Conservation (phyloP, 2,888 invertebrate genomes). For the Blomia tropicalis region DNA sequence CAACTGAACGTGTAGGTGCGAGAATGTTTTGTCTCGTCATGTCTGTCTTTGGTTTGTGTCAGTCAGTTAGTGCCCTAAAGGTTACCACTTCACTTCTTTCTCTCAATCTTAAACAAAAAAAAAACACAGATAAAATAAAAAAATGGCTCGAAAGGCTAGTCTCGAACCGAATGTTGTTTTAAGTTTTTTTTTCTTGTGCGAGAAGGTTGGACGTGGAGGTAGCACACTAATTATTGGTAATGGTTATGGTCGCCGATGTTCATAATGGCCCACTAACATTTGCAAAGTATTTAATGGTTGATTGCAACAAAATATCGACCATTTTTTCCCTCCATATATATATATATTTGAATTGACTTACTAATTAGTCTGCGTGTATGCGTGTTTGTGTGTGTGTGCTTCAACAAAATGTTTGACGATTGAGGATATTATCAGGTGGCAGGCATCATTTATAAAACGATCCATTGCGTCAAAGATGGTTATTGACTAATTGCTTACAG, state of each 20-base stretch:
- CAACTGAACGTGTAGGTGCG: background rate
- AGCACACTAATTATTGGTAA: constrained; percentile 13
- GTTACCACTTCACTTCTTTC: background rate
- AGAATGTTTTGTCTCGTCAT: background rate
- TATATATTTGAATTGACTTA: too few relatives aligned
- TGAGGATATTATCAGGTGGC: too few relatives aligned
- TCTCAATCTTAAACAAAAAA: too few relatives aligned
- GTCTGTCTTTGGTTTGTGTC: too few relatives aligned
- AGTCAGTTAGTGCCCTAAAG: constrained; percentile 15
- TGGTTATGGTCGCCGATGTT: constrained; percentile 2
- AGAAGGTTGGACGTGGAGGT: background rate
- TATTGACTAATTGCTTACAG: too few relatives aligned
- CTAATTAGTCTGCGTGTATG: constrained; percentile 1
- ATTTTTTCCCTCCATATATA: background rate
- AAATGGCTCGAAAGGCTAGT: constrained; percentile 9
- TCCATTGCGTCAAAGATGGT: too few relatives aligned
- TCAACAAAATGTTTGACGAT: too few relatives aligned
- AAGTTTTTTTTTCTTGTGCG: background rate
- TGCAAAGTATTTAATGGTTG: constrained; percentile 1
- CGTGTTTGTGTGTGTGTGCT: background rate
- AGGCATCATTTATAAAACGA: too few relatives aligned
- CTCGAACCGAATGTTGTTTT: background rate
- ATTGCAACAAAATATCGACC: constrained; percentile 5
- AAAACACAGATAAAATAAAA: too few relatives aligned
- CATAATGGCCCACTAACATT: background rate